Conservation (phyloP, 2,888 invertebrate genomes). For the Lepas anatifera region DNA sequence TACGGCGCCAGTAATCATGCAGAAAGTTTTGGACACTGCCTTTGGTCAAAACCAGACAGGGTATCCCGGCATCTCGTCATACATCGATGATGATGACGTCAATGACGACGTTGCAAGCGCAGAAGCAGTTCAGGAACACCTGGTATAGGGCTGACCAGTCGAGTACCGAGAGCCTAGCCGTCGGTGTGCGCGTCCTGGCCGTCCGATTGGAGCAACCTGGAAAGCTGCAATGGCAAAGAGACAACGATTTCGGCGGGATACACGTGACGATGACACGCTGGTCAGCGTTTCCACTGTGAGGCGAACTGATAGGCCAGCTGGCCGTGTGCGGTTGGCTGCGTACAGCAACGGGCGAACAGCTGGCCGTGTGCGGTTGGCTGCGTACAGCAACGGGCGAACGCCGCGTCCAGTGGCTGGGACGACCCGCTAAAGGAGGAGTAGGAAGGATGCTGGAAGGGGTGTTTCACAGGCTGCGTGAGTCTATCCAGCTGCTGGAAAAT, state of each 20-base stretch:
- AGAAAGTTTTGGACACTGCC: not conserved
- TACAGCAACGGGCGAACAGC: too few relatives aligned
- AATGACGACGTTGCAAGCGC: not conserved
- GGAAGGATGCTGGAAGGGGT: not conserved
- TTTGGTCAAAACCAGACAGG: not conserved
- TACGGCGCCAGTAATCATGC: too few relatives aligned
- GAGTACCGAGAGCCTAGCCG: slow-evolving; percentile 7
- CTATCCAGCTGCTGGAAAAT: slow-evolving; percentile 6
- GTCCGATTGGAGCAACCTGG: slow-evolving; percentile 14
- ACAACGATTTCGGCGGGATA: slow-evolving; percentile 1
- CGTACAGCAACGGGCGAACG: slow-evolving; percentile 12
- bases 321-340: slow-evolving; percentile 17
- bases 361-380: too few relatives aligned
- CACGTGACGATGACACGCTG: slow-evolving; percentile 8
- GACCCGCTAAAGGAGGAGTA: not conserved
- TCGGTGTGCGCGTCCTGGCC: slow-evolving; percentile 14
- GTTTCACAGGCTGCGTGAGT: not conserved
- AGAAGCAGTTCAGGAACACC: not conserved
- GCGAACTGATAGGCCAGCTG: slow-evolving; percentile 9
- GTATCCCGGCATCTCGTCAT: not conserved
- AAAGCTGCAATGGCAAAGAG: not conserved
- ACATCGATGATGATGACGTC: not conserved
- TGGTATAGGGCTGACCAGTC: slow-evolving; percentile 1
- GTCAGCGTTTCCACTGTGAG: slow-evolving; percentile 9
- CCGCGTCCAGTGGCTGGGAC: not conserved